Evolutionary conservation across 2,797 vertebrate species (phyloP), one percentile per base, ranked within the genome.

Genomic region (Channa striata): DNA sequence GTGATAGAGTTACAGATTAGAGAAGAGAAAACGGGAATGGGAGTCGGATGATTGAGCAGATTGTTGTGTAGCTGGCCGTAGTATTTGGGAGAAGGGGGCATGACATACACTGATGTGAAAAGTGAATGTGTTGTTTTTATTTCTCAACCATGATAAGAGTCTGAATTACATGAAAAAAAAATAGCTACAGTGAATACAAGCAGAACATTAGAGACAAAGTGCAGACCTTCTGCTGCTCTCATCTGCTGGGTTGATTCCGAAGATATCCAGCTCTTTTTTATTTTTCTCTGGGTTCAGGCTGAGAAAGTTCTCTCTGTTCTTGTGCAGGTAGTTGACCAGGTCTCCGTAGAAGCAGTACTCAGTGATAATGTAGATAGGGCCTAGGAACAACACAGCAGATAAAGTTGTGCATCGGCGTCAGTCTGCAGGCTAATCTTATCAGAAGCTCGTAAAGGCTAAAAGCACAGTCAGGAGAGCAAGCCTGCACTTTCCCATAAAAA

Each of bases 321-420:
- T 99, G 90, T 99, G 98, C 68, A 99, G 86, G 85, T 99, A 98
- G 93, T 99, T 99, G 81, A 99, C 98, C 91, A 99, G 91, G 87
- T 99, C 98, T 7, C 98, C 98, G n/a, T 99, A 96, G 94, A 99
- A 97, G 83, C 98, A 99, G 83, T 99, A 99, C 91, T 99, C 98
- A 0, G 98, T 99, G 89, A 99, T 99, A 70, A 99, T 99, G 85
- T 99, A 98, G 91, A 98, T 99, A 25, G 98, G 98, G 50, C 98
- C 98, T 99, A 87, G 40, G 59, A 69, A 72, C 33, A 75, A 57
- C 61, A 84, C 43, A 65, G 70, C 51, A 76, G 78, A 89, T 75
- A 77, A 47, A 71, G 74, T 58, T 3, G 33, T 58, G 53, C 68
- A 62, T 63, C 56, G 65, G 88, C 82, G 89, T 93, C 84, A 89